Conservation (phyloP, 2,888 invertebrate species). For the Mythimna vitellina region DNA sequence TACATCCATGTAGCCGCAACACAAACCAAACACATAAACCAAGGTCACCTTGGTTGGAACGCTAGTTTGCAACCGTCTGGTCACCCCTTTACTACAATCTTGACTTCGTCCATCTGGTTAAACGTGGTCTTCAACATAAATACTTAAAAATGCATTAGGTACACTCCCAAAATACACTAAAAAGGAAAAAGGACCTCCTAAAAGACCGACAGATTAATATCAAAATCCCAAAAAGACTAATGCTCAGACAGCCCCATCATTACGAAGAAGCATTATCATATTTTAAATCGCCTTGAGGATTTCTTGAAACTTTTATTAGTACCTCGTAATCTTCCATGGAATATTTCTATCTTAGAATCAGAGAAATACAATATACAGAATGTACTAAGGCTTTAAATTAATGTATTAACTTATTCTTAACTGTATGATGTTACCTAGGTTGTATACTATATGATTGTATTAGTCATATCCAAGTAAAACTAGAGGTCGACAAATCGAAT, state of each 20-base stretch:
- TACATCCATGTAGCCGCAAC: too few relatives aligned
- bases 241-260: slow-evolving; percentile 23
- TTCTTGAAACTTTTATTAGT: slow-evolving; percentile 31
- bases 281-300: slow-evolving; percentile 23
- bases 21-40: too few relatives aligned
- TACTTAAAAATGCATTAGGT: slow-evolving; percentile 23
- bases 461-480: slow-evolving; percentile 24
- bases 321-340: slow-evolving; percentile 35
- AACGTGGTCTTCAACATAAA: neutral
- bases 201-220: slow-evolving; percentile 17
- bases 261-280: slow-evolving; percentile 23
- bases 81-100: too few relatives aligned
- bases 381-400: neutral
- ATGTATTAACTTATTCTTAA: neutral
- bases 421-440: slow-evolving; percentile 3
- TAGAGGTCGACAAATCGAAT: slow-evolving; percentile 30
- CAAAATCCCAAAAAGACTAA: slow-evolving; percentile 43
- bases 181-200: slow-evolving; percentile 10
- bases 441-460: slow-evolving; percentile 10
- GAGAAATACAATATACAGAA: slow-evolving; percentile 11
- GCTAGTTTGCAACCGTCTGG: too few relatives aligned
- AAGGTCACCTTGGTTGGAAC: too few relatives aligned
- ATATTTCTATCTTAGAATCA: slow-evolving; percentile 37
- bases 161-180: slow-evolving; percentile 14
- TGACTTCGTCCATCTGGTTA: neutral